Conservation (phyloP, 1,140 invertebrate genomes). For the Panonychus citri region DNA sequence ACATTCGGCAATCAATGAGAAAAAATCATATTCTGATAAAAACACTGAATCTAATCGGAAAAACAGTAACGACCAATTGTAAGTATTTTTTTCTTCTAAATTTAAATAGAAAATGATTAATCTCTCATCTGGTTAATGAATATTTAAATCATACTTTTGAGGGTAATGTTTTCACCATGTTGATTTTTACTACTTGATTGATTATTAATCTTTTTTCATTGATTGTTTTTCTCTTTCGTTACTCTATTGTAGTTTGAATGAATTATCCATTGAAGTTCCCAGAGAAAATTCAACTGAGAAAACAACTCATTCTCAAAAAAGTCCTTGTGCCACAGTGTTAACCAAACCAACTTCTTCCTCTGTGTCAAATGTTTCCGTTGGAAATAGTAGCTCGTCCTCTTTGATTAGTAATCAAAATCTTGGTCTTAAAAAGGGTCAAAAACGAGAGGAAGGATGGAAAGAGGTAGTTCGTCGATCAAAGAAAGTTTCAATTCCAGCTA, state of each 20-base stretch:
- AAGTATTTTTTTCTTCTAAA: too few species aligned
- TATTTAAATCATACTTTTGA: too few species aligned
- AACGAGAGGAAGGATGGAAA: slow-evolving; percentile 86
- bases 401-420: background rate
- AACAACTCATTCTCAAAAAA: slow-evolving; percentile 14
- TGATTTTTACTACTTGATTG: background rate
- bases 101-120: too few species aligned
- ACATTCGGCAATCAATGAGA: too few species aligned
- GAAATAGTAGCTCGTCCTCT: background rate
- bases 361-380: background rate
- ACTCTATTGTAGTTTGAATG: background rate
- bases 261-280: background rate
- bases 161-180: too few species aligned
- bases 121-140: too few species aligned
- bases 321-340: slow-evolving; percentile 1
- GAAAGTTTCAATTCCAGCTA: slow-evolving; percentile 72
- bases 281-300: background rate
- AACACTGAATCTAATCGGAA: too few species aligned
- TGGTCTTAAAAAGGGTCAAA: slow-evolving; percentile 37
- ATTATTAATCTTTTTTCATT: background rate
- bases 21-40: too few species aligned
- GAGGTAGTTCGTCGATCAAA: slow-evolving; percentile 70
- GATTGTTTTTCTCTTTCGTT: background rate
- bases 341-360: background rate
- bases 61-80: too few species aligned